Base-by-base conservation (phyloP, 1,140 invertebrate genomes). In the Leucophenga varia region DNA sequence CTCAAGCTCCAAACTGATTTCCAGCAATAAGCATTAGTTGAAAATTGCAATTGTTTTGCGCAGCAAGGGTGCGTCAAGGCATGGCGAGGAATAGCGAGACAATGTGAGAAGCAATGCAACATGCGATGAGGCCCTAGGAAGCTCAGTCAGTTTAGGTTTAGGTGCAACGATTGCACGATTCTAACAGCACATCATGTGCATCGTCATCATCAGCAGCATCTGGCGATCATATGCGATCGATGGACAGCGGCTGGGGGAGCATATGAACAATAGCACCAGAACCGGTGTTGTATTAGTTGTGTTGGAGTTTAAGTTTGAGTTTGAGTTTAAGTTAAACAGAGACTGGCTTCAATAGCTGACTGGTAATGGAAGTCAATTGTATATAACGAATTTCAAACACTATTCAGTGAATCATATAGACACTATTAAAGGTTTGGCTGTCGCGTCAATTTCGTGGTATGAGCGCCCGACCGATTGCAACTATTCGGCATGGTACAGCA, bases 11-110 rank as follows among this genome's bases (percentile, higher is more conserved):
- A 63, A 70, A 70, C 61, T 70, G 65, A 65, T 70, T 72, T 72
- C 64, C 64, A 68, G 64, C 68, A 72, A 72, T 72, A 71, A 72
- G 68, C 68, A 72, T 68, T 72, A 72, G 68, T 57, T 69, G 52
- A 70, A 71, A 72, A 68, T 72, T 65, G 64, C 59, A 68, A 68
- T 72, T 68, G 68, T 65, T 67, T 67, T 68, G 63, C 32, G 43
- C 53, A 42, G 34, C 31, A 35, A 38, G 21, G 34, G 51, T 55
- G 48, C 49, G 45, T 38, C 14, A 17, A 20, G n/a, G 18, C 64
- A 64, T 64, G 57, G 60, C 64, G 64, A 60, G 64, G 64, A 57
- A 68, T 60, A 64, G 55, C 59, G 52, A 35, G 46, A 46, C 46
- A 44, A 55, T 34, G 32, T 38, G 39, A 18, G 25, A 54, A 43